Percentiles rank a stretch among this genome's conserved stretches.
Conservation (phyloP, 1,140 invertebrate genomes). For the Ceratitis capitata region DNA sequence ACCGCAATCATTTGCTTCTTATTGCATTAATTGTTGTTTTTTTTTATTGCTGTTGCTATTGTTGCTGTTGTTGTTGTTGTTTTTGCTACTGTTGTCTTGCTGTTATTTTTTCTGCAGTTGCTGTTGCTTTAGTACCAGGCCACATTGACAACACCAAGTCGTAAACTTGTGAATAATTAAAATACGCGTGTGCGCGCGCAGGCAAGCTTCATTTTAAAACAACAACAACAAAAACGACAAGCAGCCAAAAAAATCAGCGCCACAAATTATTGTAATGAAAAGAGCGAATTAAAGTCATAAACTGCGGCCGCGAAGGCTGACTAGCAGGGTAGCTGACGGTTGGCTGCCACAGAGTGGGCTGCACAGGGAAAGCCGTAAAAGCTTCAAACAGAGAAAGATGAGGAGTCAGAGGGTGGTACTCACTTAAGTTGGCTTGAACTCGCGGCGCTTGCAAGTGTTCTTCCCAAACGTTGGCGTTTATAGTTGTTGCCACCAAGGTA, state of each 20-base stretch:
- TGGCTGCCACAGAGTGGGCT: not conserved
- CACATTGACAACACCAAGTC: not conserved
- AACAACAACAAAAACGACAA: not conserved
- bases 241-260: not conserved
- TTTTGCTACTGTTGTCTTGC: too few relatives aligned
- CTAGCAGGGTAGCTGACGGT: not conserved
- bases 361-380: not conserved
- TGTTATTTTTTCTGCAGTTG: not conserved
- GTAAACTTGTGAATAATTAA: constrained; percentile 41
- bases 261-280: constrained; percentile 26
- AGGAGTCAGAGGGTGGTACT: not conserved
- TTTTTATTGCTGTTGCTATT: too few relatives aligned
- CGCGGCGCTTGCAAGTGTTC: not conserved
- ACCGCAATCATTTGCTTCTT: constrained; percentile 10
- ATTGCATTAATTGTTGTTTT: constrained; percentile 15
- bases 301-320: not conserved
- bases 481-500: not conserved
- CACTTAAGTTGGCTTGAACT: not conserved
- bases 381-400: not conserved
- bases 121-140: too few relatives aligned
- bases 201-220: not conserved
- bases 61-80: too few relatives aligned
- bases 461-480: not conserved
- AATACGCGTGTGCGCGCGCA: constrained; percentile 15
- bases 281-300: constrained; percentile 4